Conservation (phyloP, 2,888 invertebrate species). For the Yponomeuta cagnagella region DNA sequence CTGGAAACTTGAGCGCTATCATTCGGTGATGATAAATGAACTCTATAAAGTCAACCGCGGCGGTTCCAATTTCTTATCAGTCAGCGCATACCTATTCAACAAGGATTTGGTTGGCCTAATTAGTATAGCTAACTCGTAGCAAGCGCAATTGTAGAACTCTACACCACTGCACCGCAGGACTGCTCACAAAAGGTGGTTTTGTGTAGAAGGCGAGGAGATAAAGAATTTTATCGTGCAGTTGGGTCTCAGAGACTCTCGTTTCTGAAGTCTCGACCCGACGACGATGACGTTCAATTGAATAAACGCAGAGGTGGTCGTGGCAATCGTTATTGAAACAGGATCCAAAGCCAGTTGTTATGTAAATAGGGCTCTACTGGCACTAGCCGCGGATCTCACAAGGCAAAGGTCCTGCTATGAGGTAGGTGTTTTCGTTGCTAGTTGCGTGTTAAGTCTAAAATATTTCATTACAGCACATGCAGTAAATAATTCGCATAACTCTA, state of each 20-base stretch:
- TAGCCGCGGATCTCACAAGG: background rate
- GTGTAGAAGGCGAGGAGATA: too few relatives aligned
- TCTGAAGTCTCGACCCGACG: constrained; percentile 17
- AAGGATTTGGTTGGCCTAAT: background rate
- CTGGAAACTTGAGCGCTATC: background rate
- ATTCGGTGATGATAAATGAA: background rate
- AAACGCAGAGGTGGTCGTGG: constrained; percentile 52
- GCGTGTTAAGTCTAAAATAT: too few relatives aligned
- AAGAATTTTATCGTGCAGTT: background rate
- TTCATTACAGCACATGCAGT: too few relatives aligned
- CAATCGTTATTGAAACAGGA: constrained; percentile 40
- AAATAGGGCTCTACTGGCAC: constrained; percentile 36
- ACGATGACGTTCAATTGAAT: constrained; percentile 66
- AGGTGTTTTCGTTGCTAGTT: background rate
- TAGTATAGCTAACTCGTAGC: too few relatives aligned
- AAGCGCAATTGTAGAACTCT: too few relatives aligned
- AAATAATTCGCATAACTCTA: too few relatives aligned
- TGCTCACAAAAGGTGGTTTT: too few relatives aligned
- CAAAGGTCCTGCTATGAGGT: background rate
- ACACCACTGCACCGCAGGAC: too few relatives aligned
- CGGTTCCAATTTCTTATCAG: background rate
- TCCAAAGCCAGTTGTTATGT: constrained; percentile 50
- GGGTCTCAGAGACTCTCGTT: background rate
- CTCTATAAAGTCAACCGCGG: background rate
- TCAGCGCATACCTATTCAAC: background rate